Evolutionary conservation across 2,888 invertebrate species (phyloP).

Genomic region (Heliconius hortense): DNA sequence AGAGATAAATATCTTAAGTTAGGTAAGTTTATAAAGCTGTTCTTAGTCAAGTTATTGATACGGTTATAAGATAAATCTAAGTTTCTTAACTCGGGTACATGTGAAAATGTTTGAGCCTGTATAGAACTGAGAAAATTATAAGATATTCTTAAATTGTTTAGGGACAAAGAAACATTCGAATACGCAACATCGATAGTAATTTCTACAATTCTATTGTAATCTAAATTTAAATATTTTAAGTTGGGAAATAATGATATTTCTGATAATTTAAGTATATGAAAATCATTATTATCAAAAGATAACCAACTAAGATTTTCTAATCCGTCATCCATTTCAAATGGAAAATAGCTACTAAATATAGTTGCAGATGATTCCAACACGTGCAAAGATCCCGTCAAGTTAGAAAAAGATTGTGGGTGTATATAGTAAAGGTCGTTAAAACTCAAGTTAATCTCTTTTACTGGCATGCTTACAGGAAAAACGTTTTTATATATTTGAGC

Average conservation of each 20-base stretch:
- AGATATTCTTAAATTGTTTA: conserved; percentile 90
- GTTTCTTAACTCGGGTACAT: conserved; percentile 87
- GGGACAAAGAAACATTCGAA: conserved; percentile 85
- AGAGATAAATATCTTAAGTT: conserved; percentile 91
- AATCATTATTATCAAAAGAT: conserved; percentile 93
- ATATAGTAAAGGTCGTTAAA: conserved; percentile 94
- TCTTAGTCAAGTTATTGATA: conserved; percentile 85
- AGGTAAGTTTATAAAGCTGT: conserved; percentile 89
- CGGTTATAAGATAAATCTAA: conserved; percentile 90
- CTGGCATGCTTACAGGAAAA: conserved; percentile 87
- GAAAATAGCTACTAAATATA: conserved; percentile 89
- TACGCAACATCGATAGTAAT: conserved; percentile 87
- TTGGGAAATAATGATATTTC: conserved; percentile 86
- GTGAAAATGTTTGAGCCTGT: conserved; percentile 86
- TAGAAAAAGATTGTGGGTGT: conserved; percentile 89
- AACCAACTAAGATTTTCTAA: conserved; percentile 90
- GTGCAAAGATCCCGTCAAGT: conserved; percentile 88
- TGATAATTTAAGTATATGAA: conserved; percentile 87
- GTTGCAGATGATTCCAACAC: conserved; percentile 93
- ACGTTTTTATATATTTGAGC: conserved; percentile 86
- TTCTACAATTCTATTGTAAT: conserved; percentile 90
- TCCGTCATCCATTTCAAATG: conserved; percentile 88
- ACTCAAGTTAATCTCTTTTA: conserved; percentile 94
- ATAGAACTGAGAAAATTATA: conserved; percentile 89
- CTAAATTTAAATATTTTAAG: conserved; percentile 91